Percentiles rank a stretch among this genome's conserved stretches.
Evolutionary conservation across 2,797 vertebrate genomes (phyloP).

Genomic region (Podarcis siculus): DNA sequence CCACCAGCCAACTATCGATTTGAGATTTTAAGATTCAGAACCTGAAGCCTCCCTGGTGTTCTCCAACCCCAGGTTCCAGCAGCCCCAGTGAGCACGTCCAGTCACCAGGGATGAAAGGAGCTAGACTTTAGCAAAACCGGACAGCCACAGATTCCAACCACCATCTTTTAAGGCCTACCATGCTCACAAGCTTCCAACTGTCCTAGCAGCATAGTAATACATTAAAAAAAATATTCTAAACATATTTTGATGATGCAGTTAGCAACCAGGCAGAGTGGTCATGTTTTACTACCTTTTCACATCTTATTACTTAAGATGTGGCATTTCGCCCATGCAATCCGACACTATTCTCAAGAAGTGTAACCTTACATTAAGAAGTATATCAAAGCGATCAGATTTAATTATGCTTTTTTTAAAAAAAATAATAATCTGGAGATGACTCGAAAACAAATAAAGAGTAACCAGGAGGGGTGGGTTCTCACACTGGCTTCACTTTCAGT

Average conservation of each 20-base stretch:
- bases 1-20: neutral
- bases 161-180: neutral
- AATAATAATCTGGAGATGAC: neutral
- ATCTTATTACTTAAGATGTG: neutral
- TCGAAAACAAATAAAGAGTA: neutral
- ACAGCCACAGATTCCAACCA: neutral
- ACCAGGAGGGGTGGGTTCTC: conserved; percentile 7
- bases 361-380: neutral
- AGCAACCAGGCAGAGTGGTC: neutral
- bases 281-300: neutral
- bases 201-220: neutral
- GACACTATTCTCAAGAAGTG: neutral
- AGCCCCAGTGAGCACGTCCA: too few relatives aligned
- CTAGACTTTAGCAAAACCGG: neutral
- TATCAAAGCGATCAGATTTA: neutral
- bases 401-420: neutral
- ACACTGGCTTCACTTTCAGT: conserved; percentile 34
- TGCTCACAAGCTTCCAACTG: neutral
- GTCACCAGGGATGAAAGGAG: neutral
- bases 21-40: neutral
- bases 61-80: too few relatives aligned
- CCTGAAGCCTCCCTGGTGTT: neutral
- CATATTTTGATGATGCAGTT: neutral
- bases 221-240: neutral
- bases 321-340: neutral